Percentiles rank a stretch among this genome's conserved stretches.
Evolutionary conservation across 2,113 vertebrate genomes (phyloP).

Genomic region (Eupsittula cactorum): DNA sequence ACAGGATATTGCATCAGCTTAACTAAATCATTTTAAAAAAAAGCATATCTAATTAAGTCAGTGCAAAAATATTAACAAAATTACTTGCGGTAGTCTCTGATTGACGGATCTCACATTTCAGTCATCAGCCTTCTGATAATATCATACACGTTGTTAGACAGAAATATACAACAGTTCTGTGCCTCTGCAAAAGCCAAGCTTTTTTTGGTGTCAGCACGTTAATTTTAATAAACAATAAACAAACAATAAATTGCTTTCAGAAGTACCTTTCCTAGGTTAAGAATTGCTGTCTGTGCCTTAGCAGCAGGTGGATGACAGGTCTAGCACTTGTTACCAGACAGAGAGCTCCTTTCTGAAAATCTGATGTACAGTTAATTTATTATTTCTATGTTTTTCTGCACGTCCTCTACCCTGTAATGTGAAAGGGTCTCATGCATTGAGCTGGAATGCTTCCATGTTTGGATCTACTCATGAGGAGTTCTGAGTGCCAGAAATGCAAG

Average conservation of each 20-base stretch:
- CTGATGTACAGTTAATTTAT: not conserved
- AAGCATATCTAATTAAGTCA: not conserved
- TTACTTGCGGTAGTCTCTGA: not conserved
- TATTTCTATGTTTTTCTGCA: not conserved
- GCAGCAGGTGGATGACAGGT: not conserved
- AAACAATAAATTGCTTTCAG: not conserved
- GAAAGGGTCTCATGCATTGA: not conserved
- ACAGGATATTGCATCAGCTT: constrained; percentile 41
- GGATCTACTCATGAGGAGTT: not conserved
- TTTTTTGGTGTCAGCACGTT: not conserved
- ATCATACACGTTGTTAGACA: not conserved
- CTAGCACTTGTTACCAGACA: not conserved
- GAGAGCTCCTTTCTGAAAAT: not conserved
- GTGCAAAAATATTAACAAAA: not conserved
- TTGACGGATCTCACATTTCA: not conserved
- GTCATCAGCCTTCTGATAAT: not conserved
- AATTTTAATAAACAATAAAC: not conserved
- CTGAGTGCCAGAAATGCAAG: not conserved
- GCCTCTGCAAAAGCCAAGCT: not conserved
- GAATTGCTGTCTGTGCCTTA: not conserved
- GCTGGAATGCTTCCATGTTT: not conserved
- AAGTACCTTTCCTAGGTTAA: not conserved
- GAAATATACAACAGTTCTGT: not conserved
- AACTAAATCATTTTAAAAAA: constrained; percentile 16
- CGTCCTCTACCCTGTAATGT: not conserved